Conservation (phyloP, 2,797 vertebrate species). For the Morelia viridis region DNA sequence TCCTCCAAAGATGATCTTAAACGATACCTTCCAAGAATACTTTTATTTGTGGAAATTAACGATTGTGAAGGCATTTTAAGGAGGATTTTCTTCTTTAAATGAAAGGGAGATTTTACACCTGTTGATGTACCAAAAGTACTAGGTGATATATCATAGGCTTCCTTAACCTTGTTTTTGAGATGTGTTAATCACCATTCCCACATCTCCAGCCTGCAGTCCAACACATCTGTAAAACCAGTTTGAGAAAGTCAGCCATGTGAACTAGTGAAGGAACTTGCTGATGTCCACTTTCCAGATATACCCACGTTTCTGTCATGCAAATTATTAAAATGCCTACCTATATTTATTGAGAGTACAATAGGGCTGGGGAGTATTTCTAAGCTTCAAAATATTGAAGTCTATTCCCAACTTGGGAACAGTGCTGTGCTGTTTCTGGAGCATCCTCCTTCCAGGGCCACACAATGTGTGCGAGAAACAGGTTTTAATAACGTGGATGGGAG, state of each 20-base stretch:
- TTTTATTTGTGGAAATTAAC: background rate
- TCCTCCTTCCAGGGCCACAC: background rate
- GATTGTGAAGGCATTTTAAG: background rate
- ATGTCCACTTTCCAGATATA: background rate
- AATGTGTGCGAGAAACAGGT: background rate
- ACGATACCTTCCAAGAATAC: background rate
- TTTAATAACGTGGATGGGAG: background rate
- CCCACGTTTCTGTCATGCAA: background rate
- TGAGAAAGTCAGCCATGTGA: background rate
- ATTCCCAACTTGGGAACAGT: background rate
- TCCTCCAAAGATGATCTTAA: background rate
- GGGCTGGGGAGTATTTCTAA: background rate
- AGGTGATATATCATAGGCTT: background rate
- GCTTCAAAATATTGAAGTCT: background rate
- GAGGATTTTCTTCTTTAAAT: background rate
- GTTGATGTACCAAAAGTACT: background rate
- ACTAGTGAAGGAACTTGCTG: background rate
- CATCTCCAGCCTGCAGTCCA: background rate
- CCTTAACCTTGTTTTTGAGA: background rate
- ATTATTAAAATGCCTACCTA: background rate
- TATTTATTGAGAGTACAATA: background rate
- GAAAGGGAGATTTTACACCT: background rate
- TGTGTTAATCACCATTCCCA: background rate
- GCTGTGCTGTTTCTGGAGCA: background rate
- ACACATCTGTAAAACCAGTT: background rate